Evolutionary conservation across 2,888 invertebrate species (phyloP).

Genomic region (Platerodrilus igneus): DNA sequence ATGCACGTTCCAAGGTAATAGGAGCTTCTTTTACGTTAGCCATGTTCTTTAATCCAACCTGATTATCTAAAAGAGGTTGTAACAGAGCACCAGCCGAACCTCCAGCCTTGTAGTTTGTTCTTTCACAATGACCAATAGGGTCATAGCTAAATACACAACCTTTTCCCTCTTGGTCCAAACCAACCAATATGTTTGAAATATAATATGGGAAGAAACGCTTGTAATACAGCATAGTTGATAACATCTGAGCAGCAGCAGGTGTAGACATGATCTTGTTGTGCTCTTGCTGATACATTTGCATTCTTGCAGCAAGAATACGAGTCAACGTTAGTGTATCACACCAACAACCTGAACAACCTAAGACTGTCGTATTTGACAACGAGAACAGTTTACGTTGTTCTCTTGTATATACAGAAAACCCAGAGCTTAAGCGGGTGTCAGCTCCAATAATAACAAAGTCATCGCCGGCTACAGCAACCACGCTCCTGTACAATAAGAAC

Average conservation of each 20-base stretch:
- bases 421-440: slow-evolving; percentile 88
- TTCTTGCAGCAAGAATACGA: slow-evolving; percentile 73
- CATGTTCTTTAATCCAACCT: slow-evolving; percentile 88
- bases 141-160: slow-evolving; percentile 96
- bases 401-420: slow-evolving; percentile 85
- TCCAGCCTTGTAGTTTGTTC: slow-evolving; percentile 77
- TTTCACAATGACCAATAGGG: slow-evolving; percentile 93
- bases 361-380: slow-evolving; percentile 75
- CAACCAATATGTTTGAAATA: slow-evolving; percentile 90
- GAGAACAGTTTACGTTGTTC: slow-evolving; percentile 84
- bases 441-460: slow-evolving; percentile 94
- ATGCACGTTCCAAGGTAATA: slow-evolving; percentile 74
- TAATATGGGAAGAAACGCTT: slow-evolving; percentile 98
- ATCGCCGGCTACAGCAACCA: slow-evolving; percentile 93
- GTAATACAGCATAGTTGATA: slow-evolving; percentile 93
- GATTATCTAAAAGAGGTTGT: slow-evolving; percentile 94
- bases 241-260: slow-evolving; percentile 90
- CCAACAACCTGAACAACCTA: slow-evolving; percentile 97
- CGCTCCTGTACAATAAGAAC: slow-evolving; percentile 65
- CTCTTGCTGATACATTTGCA: slow-evolving; percentile 94
- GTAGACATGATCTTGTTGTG: slow-evolving; percentile 92
- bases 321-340: slow-evolving; percentile 93
- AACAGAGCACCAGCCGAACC: slow-evolving; percentile 88
- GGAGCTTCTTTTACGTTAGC: slow-evolving; percentile 61
- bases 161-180: slow-evolving; percentile 87